Conservation (phyloP, 2,113 vertebrate species). For the Dasyurus viverrinus region DNA sequence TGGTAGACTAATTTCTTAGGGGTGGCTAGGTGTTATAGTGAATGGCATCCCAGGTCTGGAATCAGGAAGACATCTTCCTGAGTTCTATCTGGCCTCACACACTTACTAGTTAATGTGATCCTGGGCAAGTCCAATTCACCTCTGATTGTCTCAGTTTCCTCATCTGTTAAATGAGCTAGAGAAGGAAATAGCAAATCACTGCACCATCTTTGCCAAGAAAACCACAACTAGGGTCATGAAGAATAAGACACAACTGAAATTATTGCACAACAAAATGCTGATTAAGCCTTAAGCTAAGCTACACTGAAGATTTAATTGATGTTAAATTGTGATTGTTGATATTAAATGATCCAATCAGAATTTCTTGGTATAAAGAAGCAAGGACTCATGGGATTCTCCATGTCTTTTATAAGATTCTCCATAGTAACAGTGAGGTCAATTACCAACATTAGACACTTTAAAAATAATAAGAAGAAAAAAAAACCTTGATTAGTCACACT, state of each 20-base stretch:
- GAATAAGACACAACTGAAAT: background rate
- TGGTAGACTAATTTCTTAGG: background rate
- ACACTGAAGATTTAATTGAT: conserved; percentile 63
- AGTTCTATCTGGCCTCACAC: background rate
- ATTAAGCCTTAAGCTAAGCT: conserved; percentile 26
- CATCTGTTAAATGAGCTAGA: background rate
- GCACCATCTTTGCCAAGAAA: background rate
- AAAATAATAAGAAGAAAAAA: background rate
- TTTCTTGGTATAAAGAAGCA: conserved; percentile 11
- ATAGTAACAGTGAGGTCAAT: conserved; percentile 43
- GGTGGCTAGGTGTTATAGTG: background rate
- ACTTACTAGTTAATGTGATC: background rate
- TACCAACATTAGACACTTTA: conserved; percentile 36
- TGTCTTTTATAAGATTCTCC: conserved; percentile 43
- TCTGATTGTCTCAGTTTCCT: background rate
- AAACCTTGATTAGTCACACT: conserved; percentile 41
- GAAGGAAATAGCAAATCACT: background rate
- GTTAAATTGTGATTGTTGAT: conserved; percentile 44
- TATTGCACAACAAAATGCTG: background rate
- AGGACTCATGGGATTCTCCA: conserved; percentile 13
- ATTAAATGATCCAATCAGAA: conserved; percentile 53
- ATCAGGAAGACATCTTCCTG: background rate
- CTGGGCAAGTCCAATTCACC: background rate
- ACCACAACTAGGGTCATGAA: background rate
- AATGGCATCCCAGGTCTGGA: background rate